These are phyloP conservation scores for Zoanthus solanderi DNA, from an alignment of 92 coral and sea anemone genomes.

Conservation along the genomic window DNA sequence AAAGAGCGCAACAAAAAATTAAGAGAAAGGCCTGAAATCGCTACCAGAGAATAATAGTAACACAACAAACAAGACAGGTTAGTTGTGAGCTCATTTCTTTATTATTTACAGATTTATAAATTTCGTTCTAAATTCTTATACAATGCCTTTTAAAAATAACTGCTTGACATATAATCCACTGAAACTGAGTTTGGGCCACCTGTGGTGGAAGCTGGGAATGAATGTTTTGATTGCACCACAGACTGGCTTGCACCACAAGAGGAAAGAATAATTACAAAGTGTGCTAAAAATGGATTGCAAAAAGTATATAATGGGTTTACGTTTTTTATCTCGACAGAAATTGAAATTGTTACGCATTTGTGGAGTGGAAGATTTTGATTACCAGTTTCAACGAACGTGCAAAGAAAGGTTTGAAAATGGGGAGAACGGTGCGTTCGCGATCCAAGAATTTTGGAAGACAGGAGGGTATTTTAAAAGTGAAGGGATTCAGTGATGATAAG, in stretches of 20 bases:
- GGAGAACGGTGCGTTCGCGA: constrained; percentile 74
- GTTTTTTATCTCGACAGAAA: background rate
- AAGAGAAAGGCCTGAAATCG: too few species aligned
- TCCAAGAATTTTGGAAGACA: background rate
- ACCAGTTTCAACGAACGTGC: constrained; percentile 82
- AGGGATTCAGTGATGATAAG: background rate
- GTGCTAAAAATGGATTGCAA: constrained; percentile 35
- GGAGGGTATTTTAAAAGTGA: constrained; percentile 36
- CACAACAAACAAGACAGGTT: too few species aligned
- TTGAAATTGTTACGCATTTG: background rate
- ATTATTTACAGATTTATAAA: too few species aligned
- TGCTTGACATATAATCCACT: too few species aligned
- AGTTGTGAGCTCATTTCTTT: too few species aligned
- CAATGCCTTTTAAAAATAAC: too few species aligned
- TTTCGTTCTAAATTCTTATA: too few species aligned
- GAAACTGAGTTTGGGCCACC: too few species aligned
- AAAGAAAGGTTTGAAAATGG: constrained; percentile 76
- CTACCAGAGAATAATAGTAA: too few species aligned
- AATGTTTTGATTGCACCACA: background rate
- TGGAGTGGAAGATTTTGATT: background rate
- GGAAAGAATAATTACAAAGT: constrained; percentile 1
- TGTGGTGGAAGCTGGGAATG: background rate
- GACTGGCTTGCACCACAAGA: constrained; percentile 23
- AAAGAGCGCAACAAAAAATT: too few species aligned
- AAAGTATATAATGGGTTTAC: background rate